phyloP scores from a whole-genome alignment of 2,888 invertebrate species.

The Bedellia somnulentella region DNA sequence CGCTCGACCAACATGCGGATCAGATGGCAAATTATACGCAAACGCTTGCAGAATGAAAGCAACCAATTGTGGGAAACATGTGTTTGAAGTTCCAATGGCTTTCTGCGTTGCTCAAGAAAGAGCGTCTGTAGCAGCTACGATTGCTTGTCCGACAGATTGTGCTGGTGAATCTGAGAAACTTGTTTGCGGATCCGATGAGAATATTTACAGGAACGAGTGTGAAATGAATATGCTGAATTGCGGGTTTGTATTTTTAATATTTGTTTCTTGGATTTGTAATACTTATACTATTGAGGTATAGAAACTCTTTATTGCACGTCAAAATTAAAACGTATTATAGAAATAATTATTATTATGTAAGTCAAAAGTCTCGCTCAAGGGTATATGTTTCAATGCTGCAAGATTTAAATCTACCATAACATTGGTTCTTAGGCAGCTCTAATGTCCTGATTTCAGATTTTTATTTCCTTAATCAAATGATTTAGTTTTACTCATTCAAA shows the following conservation, averaged over 20 bases:
- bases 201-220: slow-evolving; percentile 85
- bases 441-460: too few relatives aligned
- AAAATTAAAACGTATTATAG: too few relatives aligned
- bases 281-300: too few relatives aligned
- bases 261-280: too few relatives aligned
- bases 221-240: slow-evolving; percentile 88
- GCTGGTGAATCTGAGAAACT: slow-evolving; percentile 69
- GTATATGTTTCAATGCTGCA: too few relatives aligned
- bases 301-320: too few relatives aligned
- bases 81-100: slow-evolving; percentile 89
- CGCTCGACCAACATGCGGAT: slow-evolving; percentile 86
- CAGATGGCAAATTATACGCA: slow-evolving; percentile 85
- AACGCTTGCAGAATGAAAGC: slow-evolving; percentile 91
- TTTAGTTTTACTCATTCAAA: too few relatives aligned
- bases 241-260: slow-evolving; percentile 69
- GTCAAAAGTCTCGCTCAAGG: too few relatives aligned
- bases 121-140: slow-evolving; percentile 65
- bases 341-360: too few relatives aligned
- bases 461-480: too few relatives aligned
- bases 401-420: too few relatives aligned
- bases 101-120: slow-evolving; percentile 81
- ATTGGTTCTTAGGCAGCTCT: too few relatives aligned
- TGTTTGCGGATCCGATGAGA: slow-evolving; percentile 88
- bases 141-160: slow-evolving; percentile 77
- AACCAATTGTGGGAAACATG: slow-evolving; percentile 93